Evolutionary conservation across 2,888 invertebrate genomes (phyloP).

Genomic region (Dynastes maya): DNA sequence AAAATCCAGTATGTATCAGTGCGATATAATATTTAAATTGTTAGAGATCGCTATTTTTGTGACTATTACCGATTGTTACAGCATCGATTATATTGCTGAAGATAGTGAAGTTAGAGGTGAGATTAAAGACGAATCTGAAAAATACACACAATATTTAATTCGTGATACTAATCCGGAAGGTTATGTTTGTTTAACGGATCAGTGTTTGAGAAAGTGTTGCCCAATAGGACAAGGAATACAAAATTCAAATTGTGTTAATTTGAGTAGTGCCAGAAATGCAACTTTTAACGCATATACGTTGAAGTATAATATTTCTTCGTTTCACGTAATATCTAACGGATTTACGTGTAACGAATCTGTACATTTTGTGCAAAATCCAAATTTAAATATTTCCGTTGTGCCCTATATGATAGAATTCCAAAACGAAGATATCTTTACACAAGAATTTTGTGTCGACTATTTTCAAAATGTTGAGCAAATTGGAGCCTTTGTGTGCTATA

Average conservation of each 20-base stretch:
- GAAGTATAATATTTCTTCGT: slow-evolving; percentile 48
- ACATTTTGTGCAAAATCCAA: slow-evolving; percentile 41
- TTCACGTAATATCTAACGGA: slow-evolving; percentile 37
- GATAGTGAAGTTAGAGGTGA: slow-evolving; percentile 50
- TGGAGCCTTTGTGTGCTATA: slow-evolving; percentile 47
- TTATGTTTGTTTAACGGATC: slow-evolving; percentile 52
- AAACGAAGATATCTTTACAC: neutral
- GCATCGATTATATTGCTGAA: slow-evolving; percentile 45
- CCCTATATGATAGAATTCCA: slow-evolving; percentile 39
- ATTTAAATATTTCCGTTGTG: slow-evolving; percentile 31
- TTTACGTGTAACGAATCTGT: slow-evolving; percentile 49
- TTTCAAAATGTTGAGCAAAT: slow-evolving; percentile 47
- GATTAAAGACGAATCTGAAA: slow-evolving; percentile 50
- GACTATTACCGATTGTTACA: neutral
- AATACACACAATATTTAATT: slow-evolving; percentile 51
- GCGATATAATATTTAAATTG: slow-evolving; percentile 27
- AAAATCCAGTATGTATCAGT: slow-evolving; percentile 28
- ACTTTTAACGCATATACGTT: slow-evolving; percentile 43
- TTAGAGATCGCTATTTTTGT: neutral
- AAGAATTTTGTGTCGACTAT: slow-evolving; percentile 54
- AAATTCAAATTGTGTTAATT: slow-evolving; percentile 46
- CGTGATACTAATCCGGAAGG: slow-evolving; percentile 51
- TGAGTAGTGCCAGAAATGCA: slow-evolving; percentile 34
- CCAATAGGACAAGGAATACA: slow-evolving; percentile 47
- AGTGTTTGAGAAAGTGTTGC: slow-evolving; percentile 54